Base-by-base conservation (phyloP, 2,888 invertebrate genomes). In the Spicauda simplicius region DNA sequence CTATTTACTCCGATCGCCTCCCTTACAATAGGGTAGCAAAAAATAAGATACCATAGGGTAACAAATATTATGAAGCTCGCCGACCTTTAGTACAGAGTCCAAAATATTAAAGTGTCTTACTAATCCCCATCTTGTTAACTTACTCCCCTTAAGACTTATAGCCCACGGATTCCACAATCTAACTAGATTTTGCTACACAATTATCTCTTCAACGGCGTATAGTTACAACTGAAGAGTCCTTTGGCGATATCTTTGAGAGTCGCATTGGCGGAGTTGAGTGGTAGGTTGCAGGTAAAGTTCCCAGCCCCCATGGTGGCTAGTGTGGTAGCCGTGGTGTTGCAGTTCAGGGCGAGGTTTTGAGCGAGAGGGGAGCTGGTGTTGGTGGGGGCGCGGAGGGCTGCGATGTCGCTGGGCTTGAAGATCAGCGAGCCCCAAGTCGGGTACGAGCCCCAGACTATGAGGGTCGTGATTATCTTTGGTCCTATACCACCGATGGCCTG, bases 401-500 rank as follows among this genome's bases (percentile, higher is more conserved):
- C 41, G n/a, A 78, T 71, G 59, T 79, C 75, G 0, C 79, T 72
- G 0, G 76, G 73, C 3, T 85, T 82, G 87, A 92, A 98, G 60
- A 97, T 95, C 10, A 95, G 84, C 4, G 90, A 88, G 0, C 97
- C 97, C 94, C 96, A 96, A 0, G 96, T 96, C 55, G 97, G 96
- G 83, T 97, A 97, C 18, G 96, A 94, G 0, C 95, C 85, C 83
- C 96, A 96, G 11, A 97, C 94, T 3, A 97, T 87, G 2, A 96
- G 77, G 0, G 97, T 94, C 0, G 97, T 96, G 58, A 97, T 95
- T 10, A 97, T 85, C 72, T 97, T 97, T 33, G 98, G 97, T 0
- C 96, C 96, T 70, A 96, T 95, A 12, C 97, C 97, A 62, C 96
- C 96, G 70, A 96, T 91, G 0, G 96, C 95, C 96, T 96, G 86